These are phyloP conservation scores for Pycnomerus fuliginosus DNA, from an alignment of 2,888 invertebrate species.

Conservation along the genomic window DNA sequence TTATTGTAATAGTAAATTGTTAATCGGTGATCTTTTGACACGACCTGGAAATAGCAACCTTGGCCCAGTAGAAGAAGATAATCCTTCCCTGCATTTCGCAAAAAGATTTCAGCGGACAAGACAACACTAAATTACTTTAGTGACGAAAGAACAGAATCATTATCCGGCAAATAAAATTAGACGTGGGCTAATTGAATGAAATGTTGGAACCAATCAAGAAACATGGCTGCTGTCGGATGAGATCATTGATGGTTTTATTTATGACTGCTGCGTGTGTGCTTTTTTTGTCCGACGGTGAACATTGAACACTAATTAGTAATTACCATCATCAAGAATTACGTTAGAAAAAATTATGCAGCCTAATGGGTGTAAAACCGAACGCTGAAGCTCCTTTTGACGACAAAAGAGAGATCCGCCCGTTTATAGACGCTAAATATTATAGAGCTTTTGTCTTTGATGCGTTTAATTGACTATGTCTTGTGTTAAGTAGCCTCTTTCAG, in stretches of 20 bases:
- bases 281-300: background rate
- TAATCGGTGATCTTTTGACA: constrained; percentile 1
- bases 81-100: background rate
- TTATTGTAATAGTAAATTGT: background rate
- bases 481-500: too few relatives aligned
- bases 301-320: background rate
- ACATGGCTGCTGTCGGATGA: constrained; percentile 11
- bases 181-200: constrained; percentile 38
- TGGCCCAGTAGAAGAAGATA: constrained; percentile 8
- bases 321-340: too few relatives aligned
- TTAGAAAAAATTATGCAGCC: too few relatives aligned
- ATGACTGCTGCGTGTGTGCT: background rate
- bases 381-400: too few relatives aligned
- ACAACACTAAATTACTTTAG: too few relatives aligned
- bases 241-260: constrained; percentile 13
- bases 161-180: constrained; percentile 23
- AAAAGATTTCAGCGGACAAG: background rate
- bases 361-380: too few relatives aligned
- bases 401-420: too few relatives aligned
- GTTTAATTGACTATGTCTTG: too few relatives aligned
- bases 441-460: too few relatives aligned
- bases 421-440: too few relatives aligned
- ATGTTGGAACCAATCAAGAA: constrained; percentile 30
- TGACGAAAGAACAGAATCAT: background rate
- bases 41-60: constrained; percentile 1